A percentile compares a stretch with the other conserved stretches of the same genome.
Conservation (phyloP, 2,888 invertebrate species). For the Drosophila paranaensis region DNA sequence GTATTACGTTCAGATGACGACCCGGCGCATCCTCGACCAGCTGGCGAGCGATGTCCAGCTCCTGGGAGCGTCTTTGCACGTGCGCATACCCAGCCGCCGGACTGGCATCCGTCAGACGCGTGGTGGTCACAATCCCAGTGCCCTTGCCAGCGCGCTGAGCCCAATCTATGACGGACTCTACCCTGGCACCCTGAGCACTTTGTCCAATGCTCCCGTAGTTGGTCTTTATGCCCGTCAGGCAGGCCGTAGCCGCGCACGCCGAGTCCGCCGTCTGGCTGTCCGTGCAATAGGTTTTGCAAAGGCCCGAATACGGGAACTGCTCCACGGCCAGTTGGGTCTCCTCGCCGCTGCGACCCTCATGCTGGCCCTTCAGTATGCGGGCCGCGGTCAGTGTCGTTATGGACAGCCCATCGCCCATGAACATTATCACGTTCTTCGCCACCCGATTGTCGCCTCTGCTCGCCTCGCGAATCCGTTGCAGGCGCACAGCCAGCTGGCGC, state of each 20-base stretch:
- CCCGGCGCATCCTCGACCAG: slow-evolving; percentile 89
- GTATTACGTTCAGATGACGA: slow-evolving; percentile 89
- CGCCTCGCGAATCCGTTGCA: slow-evolving; percentile 36
- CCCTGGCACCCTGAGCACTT: slow-evolving; percentile 88
- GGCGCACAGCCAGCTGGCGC: slow-evolving; percentile 51
- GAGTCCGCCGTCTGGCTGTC: slow-evolving; percentile 88
- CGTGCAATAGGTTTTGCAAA: slow-evolving; percentile 85
- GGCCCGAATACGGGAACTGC: slow-evolving; percentile 87
- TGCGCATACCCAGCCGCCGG: slow-evolving; percentile 89
- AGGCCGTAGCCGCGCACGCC: slow-evolving; percentile 86
- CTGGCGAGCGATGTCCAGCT: slow-evolving; percentile 91
- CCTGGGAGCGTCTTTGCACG: slow-evolving; percentile 89
- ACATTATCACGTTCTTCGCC: slow-evolving; percentile 81
- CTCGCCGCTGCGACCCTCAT: slow-evolving; percentile 86
- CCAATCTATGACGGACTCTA: slow-evolving; percentile 89
- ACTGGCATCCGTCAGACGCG: slow-evolving; percentile 92
- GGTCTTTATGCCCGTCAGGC: slow-evolving; percentile 88
- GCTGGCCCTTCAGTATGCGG: slow-evolving; percentile 88
- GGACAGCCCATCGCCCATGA: slow-evolving; percentile 89
- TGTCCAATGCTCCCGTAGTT: slow-evolving; percentile 89
- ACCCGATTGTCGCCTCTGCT: slow-evolving; percentile 31
- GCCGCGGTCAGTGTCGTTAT: slow-evolving; percentile 89
- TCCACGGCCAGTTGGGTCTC: slow-evolving; percentile 88
- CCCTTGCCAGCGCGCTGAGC: slow-evolving; percentile 87
- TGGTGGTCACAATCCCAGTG: slow-evolving; percentile 90